phyloP scores from a whole-genome alignment of 2,888 invertebrate species.

The Fissipunctia ypsillon region DNA sequence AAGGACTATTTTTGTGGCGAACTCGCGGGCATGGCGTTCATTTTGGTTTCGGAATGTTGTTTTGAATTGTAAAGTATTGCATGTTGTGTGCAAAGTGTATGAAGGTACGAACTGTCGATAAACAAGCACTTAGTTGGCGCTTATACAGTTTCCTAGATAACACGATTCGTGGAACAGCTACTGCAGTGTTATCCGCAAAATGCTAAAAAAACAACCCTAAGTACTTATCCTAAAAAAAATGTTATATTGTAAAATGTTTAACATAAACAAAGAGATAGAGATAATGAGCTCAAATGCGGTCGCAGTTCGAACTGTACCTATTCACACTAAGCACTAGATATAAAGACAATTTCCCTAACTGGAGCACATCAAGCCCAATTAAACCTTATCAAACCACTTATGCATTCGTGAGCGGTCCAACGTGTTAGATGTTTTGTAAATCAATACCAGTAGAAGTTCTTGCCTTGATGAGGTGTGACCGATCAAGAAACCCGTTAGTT shows the following conservation, averaged over 20 bases:
- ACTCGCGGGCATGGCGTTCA: not conserved
- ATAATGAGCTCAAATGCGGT: slow-evolving; percentile 7
- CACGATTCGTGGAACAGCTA: not conserved
- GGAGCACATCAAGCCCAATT: slow-evolving; percentile 3
- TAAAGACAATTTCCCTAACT: slow-evolving; percentile 7
- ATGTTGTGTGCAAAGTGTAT: not conserved
- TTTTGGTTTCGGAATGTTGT: slow-evolving; percentile 1
- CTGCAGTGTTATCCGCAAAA: slow-evolving; percentile 4
- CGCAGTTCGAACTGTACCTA: not conserved
- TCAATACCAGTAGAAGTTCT: slow-evolving; percentile 12
- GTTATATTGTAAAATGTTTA: not conserved
- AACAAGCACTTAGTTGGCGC: not conserved
- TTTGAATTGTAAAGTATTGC: not conserved
- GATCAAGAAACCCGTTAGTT: slow-evolving; percentile 28
- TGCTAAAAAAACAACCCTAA: not conserved
- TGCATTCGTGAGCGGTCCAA: not conserved
- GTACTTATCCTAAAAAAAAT: not conserved
- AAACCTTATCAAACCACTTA: slow-evolving; percentile 23
- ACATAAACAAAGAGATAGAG: not conserved
- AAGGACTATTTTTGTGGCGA: slow-evolving; percentile 21
- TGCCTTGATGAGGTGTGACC: slow-evolving; percentile 34
- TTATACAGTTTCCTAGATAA: not conserved
- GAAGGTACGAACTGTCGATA: not conserved
- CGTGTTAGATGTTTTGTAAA: slow-evolving; percentile 8
- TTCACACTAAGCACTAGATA: not conserved